These are phyloP conservation scores for Yponomeuta sedellus DNA, from an alignment of 2,888 invertebrate genomes.

Conservation along the genomic window DNA sequence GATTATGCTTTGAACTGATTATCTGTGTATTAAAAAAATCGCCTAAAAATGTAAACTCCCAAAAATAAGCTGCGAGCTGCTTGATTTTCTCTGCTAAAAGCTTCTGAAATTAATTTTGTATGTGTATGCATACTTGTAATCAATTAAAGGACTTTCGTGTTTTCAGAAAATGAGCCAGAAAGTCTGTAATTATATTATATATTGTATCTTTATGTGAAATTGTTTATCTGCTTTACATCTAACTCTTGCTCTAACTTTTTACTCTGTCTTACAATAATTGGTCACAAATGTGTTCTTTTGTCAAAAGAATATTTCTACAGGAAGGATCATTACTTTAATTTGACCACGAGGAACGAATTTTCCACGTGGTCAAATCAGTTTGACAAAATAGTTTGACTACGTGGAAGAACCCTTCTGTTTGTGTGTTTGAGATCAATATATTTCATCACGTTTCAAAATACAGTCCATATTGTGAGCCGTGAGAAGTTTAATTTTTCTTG, in stretches of 20 bases:
- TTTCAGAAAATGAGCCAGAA: conserved; percentile 48
- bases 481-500: not conserved
- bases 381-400: too few relatives aligned
- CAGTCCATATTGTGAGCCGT: not conserved
- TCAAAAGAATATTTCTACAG: not conserved
- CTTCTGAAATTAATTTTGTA: not conserved
- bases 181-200: conserved; percentile 47
- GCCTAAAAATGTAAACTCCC: conserved; percentile 13
- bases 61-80: not conserved
- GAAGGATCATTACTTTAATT: too few relatives aligned
- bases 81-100: not conserved
- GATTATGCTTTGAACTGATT: too few relatives aligned
- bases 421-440: not conserved
- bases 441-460: not conserved
- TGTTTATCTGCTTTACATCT: conserved; percentile 70
- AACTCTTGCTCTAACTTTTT: conserved; percentile 57
- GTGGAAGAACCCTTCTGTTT: too few relatives aligned
- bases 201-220: conserved; percentile 56
- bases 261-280: conserved; percentile 40
- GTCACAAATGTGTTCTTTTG: not conserved
- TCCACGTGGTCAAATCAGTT: too few relatives aligned
- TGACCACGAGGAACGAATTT: too few relatives aligned
- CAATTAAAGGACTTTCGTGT: not conserved
- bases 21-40: conserved; percentile 14
- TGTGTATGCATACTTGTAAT: not conserved